These are phyloP conservation scores for Bovichtus variegatus DNA, from an alignment of 2,797 vertebrate species.

Conservation along the genomic window DNA sequence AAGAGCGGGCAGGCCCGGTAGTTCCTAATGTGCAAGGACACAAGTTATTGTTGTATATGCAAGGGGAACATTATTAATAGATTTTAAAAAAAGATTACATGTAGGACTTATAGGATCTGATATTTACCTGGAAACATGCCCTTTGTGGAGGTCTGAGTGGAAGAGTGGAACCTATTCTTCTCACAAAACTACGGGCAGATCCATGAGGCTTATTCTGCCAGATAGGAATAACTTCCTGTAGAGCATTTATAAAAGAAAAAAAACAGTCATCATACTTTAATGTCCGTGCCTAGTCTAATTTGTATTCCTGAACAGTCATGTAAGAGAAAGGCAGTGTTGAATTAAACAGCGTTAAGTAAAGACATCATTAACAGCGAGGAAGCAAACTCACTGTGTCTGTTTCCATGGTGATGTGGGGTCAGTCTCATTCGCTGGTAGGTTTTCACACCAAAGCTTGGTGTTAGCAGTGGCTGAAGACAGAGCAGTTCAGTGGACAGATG, in stretches of 20 bases:
- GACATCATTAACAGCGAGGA: not conserved
- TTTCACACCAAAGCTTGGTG: conserved; percentile 48
- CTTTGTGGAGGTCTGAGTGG: conserved; percentile 94
- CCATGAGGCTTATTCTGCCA: conserved; percentile 99
- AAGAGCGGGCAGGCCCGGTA: conserved; percentile 89
- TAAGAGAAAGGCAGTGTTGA: not conserved
- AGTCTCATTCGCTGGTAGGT: conserved; percentile 54
- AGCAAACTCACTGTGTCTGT: conserved; percentile 83
- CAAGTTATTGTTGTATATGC: not conserved
- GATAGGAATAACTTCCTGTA: conserved; percentile 92
- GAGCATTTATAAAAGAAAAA: conserved; percentile 23
- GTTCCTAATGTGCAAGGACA: conserved; percentile 82
- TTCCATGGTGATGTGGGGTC: conserved; percentile 84
- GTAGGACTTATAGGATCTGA: not conserved
- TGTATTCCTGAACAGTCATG: not conserved
- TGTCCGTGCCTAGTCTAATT: not conserved
- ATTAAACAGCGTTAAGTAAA: not conserved
- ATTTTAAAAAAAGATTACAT: not conserved
- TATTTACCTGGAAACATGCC: conserved; percentile 93
- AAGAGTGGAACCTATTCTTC: conserved; percentile 96
- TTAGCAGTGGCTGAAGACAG: conserved; percentile 34
- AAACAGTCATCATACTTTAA: not conserved
- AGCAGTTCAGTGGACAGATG: conserved; percentile 60
- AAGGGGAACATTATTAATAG: not conserved
- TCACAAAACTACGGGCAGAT: conserved; percentile 95